phyloP scores from a whole-genome alignment of 1,140 invertebrate species.

The Hormaphis cornu region DNA sequence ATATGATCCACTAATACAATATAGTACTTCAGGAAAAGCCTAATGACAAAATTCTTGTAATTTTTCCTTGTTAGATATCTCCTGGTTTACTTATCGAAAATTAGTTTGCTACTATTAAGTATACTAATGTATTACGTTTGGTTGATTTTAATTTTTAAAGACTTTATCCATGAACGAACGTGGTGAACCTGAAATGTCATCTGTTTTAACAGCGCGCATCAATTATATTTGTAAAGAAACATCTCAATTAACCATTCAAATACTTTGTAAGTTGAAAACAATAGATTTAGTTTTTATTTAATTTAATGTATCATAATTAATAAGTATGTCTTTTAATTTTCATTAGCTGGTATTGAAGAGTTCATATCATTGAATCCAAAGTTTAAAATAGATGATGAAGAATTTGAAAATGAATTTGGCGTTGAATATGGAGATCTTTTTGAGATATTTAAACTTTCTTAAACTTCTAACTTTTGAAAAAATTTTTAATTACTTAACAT shows the following conservation, averaged over 20 bases:
- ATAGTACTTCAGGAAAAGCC: too few species aligned
- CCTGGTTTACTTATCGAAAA: too few species aligned
- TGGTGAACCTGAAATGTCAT: conserved; percentile 2
- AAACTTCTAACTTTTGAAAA: not conserved
- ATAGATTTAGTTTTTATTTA: not conserved
- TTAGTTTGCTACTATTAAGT: too few species aligned
- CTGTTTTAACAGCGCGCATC: conserved; percentile 4
- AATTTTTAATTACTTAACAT: too few species aligned
- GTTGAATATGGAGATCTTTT: conserved; percentile 1
- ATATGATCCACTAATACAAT: too few species aligned
- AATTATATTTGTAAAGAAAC: not conserved
- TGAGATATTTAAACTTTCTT: conserved; percentile 3
- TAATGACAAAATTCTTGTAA: too few species aligned
- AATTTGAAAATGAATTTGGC: not conserved
- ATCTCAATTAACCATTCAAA: not conserved
- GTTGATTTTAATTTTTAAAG: not conserved
- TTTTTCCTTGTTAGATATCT: too few species aligned
- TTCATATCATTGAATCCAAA: not conserved
- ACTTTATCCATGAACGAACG: conserved; percentile 1
- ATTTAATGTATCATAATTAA: not conserved
- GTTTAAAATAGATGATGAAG: not conserved
- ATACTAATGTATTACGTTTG: too few species aligned
- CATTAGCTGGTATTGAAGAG: conserved; percentile 14
- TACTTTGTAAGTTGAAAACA: not conserved
- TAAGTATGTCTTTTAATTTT: not conserved